Conservation (phyloP, 1,140 invertebrate species). For the Drosophila truncata region DNA sequence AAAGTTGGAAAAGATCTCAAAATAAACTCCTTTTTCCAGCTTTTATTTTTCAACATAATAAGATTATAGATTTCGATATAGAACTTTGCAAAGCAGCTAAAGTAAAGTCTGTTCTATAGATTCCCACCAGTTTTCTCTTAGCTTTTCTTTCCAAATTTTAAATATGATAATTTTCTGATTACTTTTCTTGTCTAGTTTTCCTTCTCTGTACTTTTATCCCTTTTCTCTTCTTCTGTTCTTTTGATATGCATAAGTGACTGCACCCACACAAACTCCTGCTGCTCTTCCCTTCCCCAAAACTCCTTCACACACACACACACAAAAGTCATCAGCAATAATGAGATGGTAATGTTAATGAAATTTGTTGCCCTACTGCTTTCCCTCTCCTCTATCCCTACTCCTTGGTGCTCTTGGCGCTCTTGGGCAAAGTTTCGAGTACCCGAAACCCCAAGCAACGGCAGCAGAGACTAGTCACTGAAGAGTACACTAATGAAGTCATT, state of each 20-base stretch:
- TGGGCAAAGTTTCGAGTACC: conserved; percentile 47
- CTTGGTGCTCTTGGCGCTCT: conserved; percentile 11
- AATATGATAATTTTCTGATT: neutral
- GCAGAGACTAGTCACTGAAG: conserved; percentile 47
- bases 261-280: neutral
- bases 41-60: neutral
- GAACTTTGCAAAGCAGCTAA: neutral
- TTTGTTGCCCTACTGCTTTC: conserved; percentile 55
- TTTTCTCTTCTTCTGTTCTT: neutral
- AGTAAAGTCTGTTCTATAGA: neutral
- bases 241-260: conserved; percentile 22
- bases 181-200: neutral
- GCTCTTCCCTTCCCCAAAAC: conserved; percentile 10
- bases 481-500: conserved; percentile 80
- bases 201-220: neutral
- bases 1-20: neutral
- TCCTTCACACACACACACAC: conserved; percentile 17
- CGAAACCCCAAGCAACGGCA: conserved; percentile 20
- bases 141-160: neutral
- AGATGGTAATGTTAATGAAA: conserved; percentile 81
- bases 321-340: conserved; percentile 77
- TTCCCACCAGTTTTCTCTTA: neutral
- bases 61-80: neutral
- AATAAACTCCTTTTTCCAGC: neutral
- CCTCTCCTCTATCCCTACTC: neutral